A percentile compares a stretch with the other conserved stretches of the same genome.
Evolutionary conservation across 2,113 vertebrate species (phyloP).

Genomic region (Atherinomorus stipes): DNA sequence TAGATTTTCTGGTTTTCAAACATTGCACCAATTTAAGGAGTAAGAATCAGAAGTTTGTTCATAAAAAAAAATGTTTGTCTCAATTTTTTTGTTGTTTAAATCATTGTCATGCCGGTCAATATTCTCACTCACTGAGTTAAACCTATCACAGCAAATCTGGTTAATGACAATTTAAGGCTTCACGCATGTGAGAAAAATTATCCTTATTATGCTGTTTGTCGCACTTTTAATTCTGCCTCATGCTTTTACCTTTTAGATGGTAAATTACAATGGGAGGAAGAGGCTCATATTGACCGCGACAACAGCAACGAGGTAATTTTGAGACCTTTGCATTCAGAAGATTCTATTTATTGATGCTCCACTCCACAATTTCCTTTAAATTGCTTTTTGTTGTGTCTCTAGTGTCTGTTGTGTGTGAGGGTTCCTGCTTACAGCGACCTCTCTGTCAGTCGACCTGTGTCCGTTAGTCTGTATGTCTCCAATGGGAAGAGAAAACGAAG

Average conservation of each 20-base stretch:
- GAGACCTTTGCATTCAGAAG: background rate
- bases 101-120: background rate
- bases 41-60: background rate
- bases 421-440: constrained; percentile 89
- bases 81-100: background rate
- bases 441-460: constrained; percentile 84
- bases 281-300: constrained; percentile 87
- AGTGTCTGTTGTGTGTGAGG: constrained; percentile 87
- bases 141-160: background rate
- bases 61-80: too few species aligned
- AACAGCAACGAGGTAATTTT: constrained; percentile 89
- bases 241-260: constrained; percentile 82
- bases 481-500: constrained; percentile 92
- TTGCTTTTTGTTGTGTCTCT: background rate
- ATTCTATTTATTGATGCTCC: background rate
- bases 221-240: background rate
- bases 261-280: constrained; percentile 92
- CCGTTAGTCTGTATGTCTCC: constrained; percentile 90
- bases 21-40: too few species aligned
- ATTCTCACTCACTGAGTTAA: background rate
- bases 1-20: too few species aligned
- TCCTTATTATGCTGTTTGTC: too few species aligned
- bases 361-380: background rate
- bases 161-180: background rate
- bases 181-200: background rate